Evolutionary conservation across 2,888 invertebrate genomes (phyloP), one percentile per base, ranked within the genome.

Genomic region (Ormyrus thymus): DNA sequence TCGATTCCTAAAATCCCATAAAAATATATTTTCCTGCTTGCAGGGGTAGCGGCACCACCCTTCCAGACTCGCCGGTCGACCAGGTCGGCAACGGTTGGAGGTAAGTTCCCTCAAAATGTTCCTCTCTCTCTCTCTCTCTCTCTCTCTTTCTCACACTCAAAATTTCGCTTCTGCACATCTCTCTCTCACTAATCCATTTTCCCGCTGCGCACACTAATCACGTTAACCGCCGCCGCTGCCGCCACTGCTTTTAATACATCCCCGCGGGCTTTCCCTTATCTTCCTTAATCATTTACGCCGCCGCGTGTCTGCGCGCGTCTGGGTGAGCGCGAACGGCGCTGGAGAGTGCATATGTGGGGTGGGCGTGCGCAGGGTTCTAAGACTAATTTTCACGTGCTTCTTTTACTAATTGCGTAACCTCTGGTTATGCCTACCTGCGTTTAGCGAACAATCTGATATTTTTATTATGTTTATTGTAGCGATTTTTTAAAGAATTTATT

Each of bases 41-140:
- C 90, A 92, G 92, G 89, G 91, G 91, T 86, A 90, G 91, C 86
- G 90, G 91, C 85, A 88, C 87, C 87, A 90, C 90, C 86, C 90
- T 91, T 89, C 90, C 91, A 84, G 92, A 92, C 84, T 90, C 91
- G 81, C 90, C 92, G 82, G 85, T 87, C 84, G 91, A 91, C 88
- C 92, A 91, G 87, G 89, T 92, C 86, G 91, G 91, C 87, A 92
- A 91, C 87, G 91, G 91, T 86, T 92, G 92, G 92, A 92, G 92
- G 92, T 92, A 90, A 92, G 92, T 92, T 80, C 81, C 83, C 80
- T 79, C 77, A 62, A 82, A 82, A 78, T 80, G 62, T 71, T 69
- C 7, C 74, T 78, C 77, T 70, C 78, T 76, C 78, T 80, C 45
- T 10, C n/a, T 56, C 58, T 29, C 71, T 69, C 6, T 76, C 72